phyloP scores from a whole-genome alignment of 2,113 vertebrate genomes.

The Prietella phreatophila region DNA sequence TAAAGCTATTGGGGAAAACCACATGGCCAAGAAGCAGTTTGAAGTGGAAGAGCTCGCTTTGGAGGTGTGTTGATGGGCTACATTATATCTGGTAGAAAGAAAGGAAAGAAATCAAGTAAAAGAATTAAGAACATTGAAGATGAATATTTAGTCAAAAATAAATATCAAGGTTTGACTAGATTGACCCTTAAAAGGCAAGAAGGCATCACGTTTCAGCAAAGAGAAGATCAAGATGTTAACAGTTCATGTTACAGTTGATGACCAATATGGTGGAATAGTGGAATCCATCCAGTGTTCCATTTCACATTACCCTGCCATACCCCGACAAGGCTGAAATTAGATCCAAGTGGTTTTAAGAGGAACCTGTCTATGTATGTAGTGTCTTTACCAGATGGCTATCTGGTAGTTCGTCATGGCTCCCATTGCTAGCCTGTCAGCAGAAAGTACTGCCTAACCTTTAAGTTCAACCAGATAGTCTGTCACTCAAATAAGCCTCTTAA shows the following conservation, averaged over 20 bases:
- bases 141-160: not conserved
- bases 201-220: conserved; percentile 6
- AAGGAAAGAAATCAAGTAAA: conserved; percentile 5
- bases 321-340: conserved; percentile 23
- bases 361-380: conserved; percentile 14
- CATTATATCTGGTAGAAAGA: conserved; percentile 30
- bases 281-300: conserved; percentile 2
- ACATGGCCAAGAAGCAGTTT: conserved; percentile 79
- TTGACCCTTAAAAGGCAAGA: conserved; percentile 4
- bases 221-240: conserved; percentile 13
- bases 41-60: conserved; percentile 86
- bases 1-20: conserved; percentile 76
- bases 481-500: not conserved
- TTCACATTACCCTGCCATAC: not conserved
- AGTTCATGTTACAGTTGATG: conserved; percentile 8
- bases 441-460: conserved; percentile 14
- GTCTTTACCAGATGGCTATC: conserved; percentile 1
- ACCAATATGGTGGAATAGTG: conserved; percentile 11
- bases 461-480: conserved; percentile 5
- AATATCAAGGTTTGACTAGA: not conserved
- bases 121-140: conserved; percentile 17
- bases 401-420: not conserved
- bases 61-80: conserved; percentile 76
- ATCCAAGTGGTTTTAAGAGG: not conserved
- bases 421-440: conserved; percentile 32